These are phyloP conservation scores for Amyelois transitella DNA, from an alignment of 1,140 invertebrate species.

Conservation along the genomic window DNA sequence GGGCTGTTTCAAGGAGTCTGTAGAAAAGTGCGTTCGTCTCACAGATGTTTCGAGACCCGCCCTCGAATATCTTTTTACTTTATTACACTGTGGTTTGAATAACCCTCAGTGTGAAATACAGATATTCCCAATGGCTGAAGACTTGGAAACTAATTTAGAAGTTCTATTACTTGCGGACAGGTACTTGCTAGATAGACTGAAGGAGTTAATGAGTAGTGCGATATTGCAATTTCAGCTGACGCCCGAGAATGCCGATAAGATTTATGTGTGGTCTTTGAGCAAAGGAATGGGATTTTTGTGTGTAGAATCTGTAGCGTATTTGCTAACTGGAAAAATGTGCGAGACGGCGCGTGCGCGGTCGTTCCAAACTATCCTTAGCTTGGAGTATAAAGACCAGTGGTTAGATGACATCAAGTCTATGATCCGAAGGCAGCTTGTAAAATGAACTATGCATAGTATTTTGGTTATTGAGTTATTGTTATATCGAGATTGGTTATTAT, in stretches of 20 bases:
- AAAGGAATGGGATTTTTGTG: constrained; percentile 75
- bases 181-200: constrained; percentile 77
- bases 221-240: constrained; percentile 70
- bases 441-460: constrained; percentile 22
- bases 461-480: not conserved
- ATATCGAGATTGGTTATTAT: too few species aligned
- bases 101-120: constrained; percentile 50
- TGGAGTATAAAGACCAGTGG: constrained; percentile 65
- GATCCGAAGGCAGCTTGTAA: constrained; percentile 50
- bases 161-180: constrained; percentile 79
- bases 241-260: constrained; percentile 63
- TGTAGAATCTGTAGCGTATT: constrained; percentile 74
- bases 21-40: constrained; percentile 73
- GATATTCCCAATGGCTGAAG: constrained; percentile 58
- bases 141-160: constrained; percentile 77
- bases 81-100: constrained; percentile 71
- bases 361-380: constrained; percentile 55
- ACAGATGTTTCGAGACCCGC: constrained; percentile 75
- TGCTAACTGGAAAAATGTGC: constrained; percentile 67
- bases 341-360: constrained; percentile 49
- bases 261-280: constrained; percentile 75
- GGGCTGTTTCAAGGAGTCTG: constrained; percentile 79
- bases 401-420: constrained; percentile 66
- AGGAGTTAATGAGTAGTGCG: constrained; percentile 72
- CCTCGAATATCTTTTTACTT: constrained; percentile 72